Evolutionary conservation across 1,140 invertebrate genomes (phyloP).

Genomic region (Agrypnia vestita): DNA sequence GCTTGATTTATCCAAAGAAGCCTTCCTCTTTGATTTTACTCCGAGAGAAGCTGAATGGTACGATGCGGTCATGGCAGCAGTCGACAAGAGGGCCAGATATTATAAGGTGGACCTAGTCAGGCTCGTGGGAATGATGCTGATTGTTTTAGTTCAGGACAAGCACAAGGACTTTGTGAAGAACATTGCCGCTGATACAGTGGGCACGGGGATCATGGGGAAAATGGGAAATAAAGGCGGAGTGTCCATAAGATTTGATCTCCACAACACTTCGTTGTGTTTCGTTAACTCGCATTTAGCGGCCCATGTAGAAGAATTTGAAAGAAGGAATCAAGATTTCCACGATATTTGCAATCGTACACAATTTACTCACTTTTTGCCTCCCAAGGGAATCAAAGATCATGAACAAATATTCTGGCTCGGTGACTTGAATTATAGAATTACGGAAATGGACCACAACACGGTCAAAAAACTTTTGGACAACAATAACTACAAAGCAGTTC

Average conservation of each 20-base stretch:
- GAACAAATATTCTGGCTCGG: conserved; percentile 98
- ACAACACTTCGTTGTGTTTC: conserved; percentile 96
- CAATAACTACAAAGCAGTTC: conserved; percentile 79
- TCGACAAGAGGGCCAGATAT: conserved; percentile 78
- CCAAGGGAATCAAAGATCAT: conserved; percentile 92
- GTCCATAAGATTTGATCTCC: conserved; percentile 91
- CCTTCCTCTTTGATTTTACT: conserved; percentile 94
- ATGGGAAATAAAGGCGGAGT: conserved; percentile 99
- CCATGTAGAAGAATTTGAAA: conserved; percentile 94
- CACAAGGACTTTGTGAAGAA: conserved; percentile 83
- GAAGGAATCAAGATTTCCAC: conserved; percentile 96
- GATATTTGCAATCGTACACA: conserved; percentile 81
- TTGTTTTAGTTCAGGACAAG: conserved; percentile 88
- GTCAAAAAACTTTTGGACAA: conserved; percentile 83
- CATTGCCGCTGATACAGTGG: conserved; percentile 86
- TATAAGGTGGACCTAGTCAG: conserved; percentile 85
- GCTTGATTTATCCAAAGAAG: conserved; percentile 95
- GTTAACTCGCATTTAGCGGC: conserved; percentile 98
- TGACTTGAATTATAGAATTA: conserved; percentile 97
- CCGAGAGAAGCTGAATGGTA: conserved; percentile 93
- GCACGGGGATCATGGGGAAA: conserved; percentile 96
- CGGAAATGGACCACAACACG: conserved; percentile 81
- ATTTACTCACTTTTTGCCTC: conserved; percentile 72
- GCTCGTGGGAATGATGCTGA: conserved; percentile 94
- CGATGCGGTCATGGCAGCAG: conserved; percentile 65